A percentile compares a stretch with the other conserved stretches of the same genome.
Evolutionary conservation across 1,140 invertebrate genomes (phyloP).

Genomic region (Ceratosolen fusciceps): DNA sequence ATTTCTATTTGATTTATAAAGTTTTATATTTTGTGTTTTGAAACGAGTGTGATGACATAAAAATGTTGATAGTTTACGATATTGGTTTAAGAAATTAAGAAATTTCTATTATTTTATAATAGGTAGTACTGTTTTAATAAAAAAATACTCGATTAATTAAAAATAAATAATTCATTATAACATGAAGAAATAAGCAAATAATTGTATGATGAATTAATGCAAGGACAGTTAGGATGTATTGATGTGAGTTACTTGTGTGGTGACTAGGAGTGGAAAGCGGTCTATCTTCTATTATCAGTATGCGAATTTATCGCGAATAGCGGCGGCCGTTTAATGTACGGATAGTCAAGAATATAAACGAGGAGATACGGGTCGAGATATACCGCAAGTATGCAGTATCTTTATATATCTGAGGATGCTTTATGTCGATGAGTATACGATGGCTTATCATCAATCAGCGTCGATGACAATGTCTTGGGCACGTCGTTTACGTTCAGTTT

Average conservation of each 20-base stretch:
- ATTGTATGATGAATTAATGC: too few species aligned
- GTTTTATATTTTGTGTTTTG: too few species aligned
- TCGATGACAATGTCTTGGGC: not conserved
- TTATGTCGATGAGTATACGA: not conserved
- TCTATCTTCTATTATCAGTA: not conserved
- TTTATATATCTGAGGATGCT: not conserved
- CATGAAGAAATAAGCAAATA: not conserved
- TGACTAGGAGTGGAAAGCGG: too few species aligned
- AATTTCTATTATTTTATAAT: too few species aligned
- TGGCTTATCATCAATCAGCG: not conserved
- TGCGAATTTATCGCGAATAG: constrained; percentile 18
- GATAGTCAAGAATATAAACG: not conserved
- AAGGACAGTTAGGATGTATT: too few species aligned
- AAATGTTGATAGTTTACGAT: too few species aligned
- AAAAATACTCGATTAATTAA: not conserved
- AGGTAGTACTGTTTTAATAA: too few species aligned
- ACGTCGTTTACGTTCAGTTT: too few species aligned
- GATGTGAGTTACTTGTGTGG: too few species aligned
- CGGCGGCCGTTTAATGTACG: not conserved
- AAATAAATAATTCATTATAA: not conserved
- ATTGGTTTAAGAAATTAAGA: too few species aligned
- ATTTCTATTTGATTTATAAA: too few species aligned
- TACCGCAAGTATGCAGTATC: constrained; percentile 3
- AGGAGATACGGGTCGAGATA: constrained; percentile 21
- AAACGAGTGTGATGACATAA: too few species aligned